Base-by-base conservation (phyloP, 2,113 vertebrate genomes). In the Cinclus cinclus region DNA sequence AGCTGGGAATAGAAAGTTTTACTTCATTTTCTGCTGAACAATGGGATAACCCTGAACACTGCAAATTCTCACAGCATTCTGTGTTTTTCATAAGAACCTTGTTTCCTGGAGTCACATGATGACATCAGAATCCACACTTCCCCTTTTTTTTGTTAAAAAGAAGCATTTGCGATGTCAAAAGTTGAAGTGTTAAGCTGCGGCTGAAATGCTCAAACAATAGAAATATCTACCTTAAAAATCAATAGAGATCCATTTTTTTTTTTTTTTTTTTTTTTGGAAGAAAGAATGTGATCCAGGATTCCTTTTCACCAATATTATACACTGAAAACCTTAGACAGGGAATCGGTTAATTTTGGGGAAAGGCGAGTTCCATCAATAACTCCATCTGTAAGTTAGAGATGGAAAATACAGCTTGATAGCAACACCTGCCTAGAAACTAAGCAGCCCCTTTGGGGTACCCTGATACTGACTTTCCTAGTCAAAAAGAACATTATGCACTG, bases 91-190 rank as follows among this genome's bases (percentile, higher is more conserved):
- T 15, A 33, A 87, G 78, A 19, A 80, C 4, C 11, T 10, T 0
- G 33, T 27, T 52, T 95, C 62, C 50, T 58, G 50, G 25, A 90
- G 67, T 91, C 95, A 95, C 71, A 89, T 69, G 89, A 80, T 82
- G 89, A 79, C 80, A 92, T 55, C 46, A 65, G 84, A 95, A 96
- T 58, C 47, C 55, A 86, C 25, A 31, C 81, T 95, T 97, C 93
- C 78, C 14, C 13, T 21, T 50, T 60, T 90, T 73, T 28, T 49
- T 35, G 16, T 50, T 39, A 88, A 74, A 84, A 89, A 92, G 22
- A 84, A 89, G 14, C 50, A 82, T 21, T 76, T 62, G 23, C 76
- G 58, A 73, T 33, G 53, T 85, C 49, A 80, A 31, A 85, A 62
- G 20, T 2, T 65, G 55, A 92, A 75, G 52, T 0, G 0, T 15